These are phyloP conservation scores for Diplazon laetatorius DNA, from an alignment of 2,888 invertebrate species.

Conservation along the genomic window DNA sequence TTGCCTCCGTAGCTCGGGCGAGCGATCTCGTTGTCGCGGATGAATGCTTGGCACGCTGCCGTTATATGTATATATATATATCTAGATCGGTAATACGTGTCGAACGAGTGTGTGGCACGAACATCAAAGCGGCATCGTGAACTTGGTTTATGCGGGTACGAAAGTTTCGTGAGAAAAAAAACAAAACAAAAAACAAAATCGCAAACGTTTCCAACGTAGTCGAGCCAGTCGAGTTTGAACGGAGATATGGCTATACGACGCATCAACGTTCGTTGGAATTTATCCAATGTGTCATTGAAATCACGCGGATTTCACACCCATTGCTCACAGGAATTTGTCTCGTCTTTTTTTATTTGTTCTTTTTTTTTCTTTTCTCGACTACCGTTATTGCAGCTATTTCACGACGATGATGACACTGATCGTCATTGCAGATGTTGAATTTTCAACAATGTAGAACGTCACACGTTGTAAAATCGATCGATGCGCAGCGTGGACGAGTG, in stretches of 20 bases:
- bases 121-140: constrained; percentile 53
- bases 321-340: not conserved
- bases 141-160: constrained; percentile 32
- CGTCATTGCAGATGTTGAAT: no score
- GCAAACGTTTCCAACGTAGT: constrained; percentile 23
- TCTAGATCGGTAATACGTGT: not conserved
- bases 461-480: no score
- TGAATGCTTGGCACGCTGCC: constrained; percentile 42
- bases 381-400: not conserved
- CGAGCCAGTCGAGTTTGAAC: not conserved
- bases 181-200: not conserved
- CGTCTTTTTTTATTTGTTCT: no score
- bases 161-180: constrained; percentile 32
- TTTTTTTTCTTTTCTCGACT: no score
- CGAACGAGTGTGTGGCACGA: constrained; percentile 11
- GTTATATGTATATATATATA: not conserved
- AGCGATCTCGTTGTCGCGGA: constrained; percentile 8
- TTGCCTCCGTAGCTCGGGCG: constrained; percentile 49
- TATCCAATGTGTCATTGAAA: not conserved
- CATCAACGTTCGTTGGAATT: not conserved
- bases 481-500: no score
- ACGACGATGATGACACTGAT: no score
- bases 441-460: no score
- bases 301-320: not conserved
- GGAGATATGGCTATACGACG: not conserved